phyloP scores from a whole-genome alignment of 2,797 vertebrate genomes.

The Euthynnus affinis region DNA sequence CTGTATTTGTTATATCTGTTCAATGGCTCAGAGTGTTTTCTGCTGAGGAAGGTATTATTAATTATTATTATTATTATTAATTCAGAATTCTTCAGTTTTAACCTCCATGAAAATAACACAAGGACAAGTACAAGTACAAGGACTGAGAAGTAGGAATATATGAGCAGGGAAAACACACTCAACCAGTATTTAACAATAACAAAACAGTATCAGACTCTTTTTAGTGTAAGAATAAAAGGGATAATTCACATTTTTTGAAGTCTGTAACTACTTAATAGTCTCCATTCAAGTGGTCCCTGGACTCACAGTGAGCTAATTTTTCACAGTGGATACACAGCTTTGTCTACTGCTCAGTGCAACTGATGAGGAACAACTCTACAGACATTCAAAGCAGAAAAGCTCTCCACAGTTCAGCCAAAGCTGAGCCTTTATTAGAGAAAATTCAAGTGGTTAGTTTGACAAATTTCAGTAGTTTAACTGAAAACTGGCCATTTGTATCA shows the following conservation, averaged over 20 bases:
- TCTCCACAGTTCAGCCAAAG: constrained; percentile 24
- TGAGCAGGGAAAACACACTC: constrained; percentile 1
- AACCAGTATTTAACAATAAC: background rate
- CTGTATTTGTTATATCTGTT: background rate
- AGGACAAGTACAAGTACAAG: constrained; percentile 7
- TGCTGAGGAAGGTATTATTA: constrained; percentile 6
- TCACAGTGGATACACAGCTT: constrained; percentile 31
- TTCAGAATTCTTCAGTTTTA: constrained; percentile 9
- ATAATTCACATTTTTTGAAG: constrained; percentile 2
- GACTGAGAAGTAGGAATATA: background rate
- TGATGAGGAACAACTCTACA: constrained; percentile 23
- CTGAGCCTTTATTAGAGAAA: background rate
- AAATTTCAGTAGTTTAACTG: background rate
- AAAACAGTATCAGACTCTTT: constrained; percentile 12
- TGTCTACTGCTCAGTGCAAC: constrained; percentile 35
- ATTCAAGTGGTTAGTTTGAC: background rate
- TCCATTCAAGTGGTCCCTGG: constrained; percentile 11
- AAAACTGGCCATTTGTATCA: background rate
- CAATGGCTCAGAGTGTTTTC: background rate
- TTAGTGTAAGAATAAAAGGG: background rate
- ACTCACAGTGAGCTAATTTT: constrained; percentile 24
- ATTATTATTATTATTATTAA: background rate
- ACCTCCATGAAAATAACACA: constrained; percentile 16
- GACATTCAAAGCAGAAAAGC: constrained; percentile 31
- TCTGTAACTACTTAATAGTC: constrained; percentile 3